A percentile compares a stretch with the other conserved stretches of the same genome.
Conservation (phyloP, 2,888 invertebrate genomes). For the Campaea margaritaria region DNA sequence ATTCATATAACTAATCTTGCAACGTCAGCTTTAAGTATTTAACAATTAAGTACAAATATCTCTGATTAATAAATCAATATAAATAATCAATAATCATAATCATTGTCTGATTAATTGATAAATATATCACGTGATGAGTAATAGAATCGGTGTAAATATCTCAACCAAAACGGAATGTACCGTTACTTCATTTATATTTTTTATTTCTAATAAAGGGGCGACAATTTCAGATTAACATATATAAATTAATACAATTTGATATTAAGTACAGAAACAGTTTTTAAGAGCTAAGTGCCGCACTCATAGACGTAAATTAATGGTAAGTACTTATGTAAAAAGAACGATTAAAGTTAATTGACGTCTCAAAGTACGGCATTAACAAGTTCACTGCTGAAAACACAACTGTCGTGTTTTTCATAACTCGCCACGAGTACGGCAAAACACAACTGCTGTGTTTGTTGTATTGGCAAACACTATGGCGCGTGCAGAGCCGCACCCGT, state of each 20-base stretch:
- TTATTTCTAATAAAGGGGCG: neutral
- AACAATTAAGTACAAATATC: constrained; percentile 34
- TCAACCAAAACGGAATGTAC: constrained; percentile 31
- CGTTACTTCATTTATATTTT: constrained; percentile 10
- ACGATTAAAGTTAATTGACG: no score
- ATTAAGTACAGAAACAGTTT: constrained; percentile 6
- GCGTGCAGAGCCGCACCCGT: no score
- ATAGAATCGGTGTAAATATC: constrained; percentile 28
- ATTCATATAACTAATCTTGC: constrained; percentile 16
- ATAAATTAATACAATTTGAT: neutral
- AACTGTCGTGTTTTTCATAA: no score
- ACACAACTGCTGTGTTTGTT: no score
- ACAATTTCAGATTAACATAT: neutral
- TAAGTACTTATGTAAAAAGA: neutral
- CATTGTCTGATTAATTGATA: no score
- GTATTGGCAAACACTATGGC: no score
- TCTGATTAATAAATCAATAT: no score
- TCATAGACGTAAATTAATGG: neutral
- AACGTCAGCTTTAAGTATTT: constrained; percentile 16
- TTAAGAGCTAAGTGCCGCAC: neutral
- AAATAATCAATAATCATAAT: no score
- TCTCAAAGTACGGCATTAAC: no score
- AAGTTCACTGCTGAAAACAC: no score
- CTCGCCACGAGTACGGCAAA: no score
- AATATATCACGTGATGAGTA: constrained; percentile 38